phyloP scores from a whole-genome alignment of 2,797 vertebrate genomes.

The Parauchenoglanis punctatus region DNA sequence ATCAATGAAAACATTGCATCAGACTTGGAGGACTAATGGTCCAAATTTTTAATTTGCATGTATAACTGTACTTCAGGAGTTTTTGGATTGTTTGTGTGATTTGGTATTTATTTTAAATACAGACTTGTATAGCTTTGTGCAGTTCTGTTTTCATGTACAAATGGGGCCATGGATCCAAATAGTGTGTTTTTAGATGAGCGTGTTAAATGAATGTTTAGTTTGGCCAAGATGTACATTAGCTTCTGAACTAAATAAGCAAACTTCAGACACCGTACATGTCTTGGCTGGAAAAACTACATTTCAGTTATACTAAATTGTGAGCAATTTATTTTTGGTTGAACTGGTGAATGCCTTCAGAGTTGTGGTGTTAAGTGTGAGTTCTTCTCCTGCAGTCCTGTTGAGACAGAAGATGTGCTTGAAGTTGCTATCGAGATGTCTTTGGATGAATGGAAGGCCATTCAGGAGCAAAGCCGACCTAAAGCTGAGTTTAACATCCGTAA shows the following conservation, averaged over 20 bases:
- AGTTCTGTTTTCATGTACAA: too few species aligned
- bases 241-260: not conserved
- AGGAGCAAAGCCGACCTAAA: slow-evolving; percentile 86
- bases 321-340: not conserved
- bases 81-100: too few species aligned
- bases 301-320: not conserved
- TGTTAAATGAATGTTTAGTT: too few species aligned
- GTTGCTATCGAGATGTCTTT: slow-evolving; percentile 90
- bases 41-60: too few species aligned
- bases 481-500: slow-evolving; percentile 92
- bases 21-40: too few species aligned
- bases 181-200: too few species aligned
- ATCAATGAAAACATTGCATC: too few species aligned
- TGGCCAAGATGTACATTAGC: not conserved
- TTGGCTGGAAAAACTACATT: not conserved
- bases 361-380: not conserved
- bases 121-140: too few species aligned
- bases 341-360: not conserved
- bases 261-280: not conserved
- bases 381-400: slow-evolving; percentile 54
- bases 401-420: slow-evolving; percentile 77
- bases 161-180: too few species aligned
- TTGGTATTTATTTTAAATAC: too few species aligned
- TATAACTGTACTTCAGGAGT: too few species aligned
- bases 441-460: slow-evolving; percentile 93